These are phyloP conservation scores for Magallana gigas DNA, from an alignment of 1,140 invertebrate genomes.

Conservation along the genomic window DNA sequence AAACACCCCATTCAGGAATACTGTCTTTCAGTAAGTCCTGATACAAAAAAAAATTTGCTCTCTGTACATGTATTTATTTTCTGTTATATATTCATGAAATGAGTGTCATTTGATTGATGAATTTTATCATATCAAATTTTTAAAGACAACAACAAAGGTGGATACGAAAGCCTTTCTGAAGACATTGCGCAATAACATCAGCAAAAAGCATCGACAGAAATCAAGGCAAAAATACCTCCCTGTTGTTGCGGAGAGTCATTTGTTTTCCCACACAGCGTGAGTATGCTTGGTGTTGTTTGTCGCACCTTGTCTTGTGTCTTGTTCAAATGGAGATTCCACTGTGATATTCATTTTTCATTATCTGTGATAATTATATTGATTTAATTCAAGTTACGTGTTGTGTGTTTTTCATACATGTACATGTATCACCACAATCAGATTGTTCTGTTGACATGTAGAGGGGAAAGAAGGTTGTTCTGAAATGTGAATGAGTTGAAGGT, in stretches of 20 bases:
- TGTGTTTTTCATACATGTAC: no score
- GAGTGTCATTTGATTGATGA: neutral
- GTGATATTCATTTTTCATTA: neutral
- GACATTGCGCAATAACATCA: constrained; percentile 86
- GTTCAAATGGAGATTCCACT: no score
- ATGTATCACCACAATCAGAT: no score
- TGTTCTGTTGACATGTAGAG: no score
- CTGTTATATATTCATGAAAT: neutral
- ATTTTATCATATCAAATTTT: neutral
- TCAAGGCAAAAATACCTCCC: constrained; percentile 75
- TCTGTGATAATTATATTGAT: neutral
- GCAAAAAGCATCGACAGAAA: constrained; percentile 89
- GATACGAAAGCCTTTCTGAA: constrained; percentile 98
- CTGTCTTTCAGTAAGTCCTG: constrained; percentile 91
- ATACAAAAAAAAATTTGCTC: no score
- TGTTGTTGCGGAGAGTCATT: constrained; percentile 67
- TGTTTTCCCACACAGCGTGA: constrained; percentile 63
- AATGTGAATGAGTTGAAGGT: no score
- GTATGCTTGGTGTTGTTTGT: neutral
- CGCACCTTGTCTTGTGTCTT: no score
- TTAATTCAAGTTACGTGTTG: no score
- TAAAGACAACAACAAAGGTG: constrained; percentile 95
- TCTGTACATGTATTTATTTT: no score
- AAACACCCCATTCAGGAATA: constrained; percentile 99
- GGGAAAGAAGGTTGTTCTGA: no score